phyloP scores from a whole-genome alignment of 2,888 invertebrate genomes.

The Reticulitermes lucifugus region DNA sequence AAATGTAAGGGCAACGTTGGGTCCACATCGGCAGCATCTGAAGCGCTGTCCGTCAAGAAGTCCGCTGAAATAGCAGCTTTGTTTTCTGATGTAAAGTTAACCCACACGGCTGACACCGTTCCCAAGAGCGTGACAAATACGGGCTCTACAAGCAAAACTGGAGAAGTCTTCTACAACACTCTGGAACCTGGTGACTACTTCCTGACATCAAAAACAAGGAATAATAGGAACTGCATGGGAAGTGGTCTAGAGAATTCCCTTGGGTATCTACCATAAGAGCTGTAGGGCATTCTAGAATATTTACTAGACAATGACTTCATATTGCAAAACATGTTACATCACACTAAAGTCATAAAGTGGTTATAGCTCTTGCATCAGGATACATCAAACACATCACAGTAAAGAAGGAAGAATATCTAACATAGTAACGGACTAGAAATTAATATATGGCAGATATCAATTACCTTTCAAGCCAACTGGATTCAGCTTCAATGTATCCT shows the following conservation, averaged over 20 bases:
- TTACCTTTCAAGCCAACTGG: too few species aligned
- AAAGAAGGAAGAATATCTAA: too few species aligned
- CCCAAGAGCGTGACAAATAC: not conserved
- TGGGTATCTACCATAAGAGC: constrained; percentile 53
- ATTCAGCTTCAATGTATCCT: too few species aligned
- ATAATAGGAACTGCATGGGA: constrained; percentile 33
- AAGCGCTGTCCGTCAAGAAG: constrained; percentile 87
- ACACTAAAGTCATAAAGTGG: too few species aligned
- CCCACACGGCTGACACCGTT: constrained; percentile 57
- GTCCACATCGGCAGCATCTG: constrained; percentile 58
- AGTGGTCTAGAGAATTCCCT: constrained; percentile 52
- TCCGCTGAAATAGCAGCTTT: constrained; percentile 90
- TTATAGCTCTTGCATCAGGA: too few species aligned
- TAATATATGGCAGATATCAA: too few species aligned
- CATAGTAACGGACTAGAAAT: too few species aligned
- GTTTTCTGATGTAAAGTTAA: constrained; percentile 74
- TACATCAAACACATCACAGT: too few species aligned
- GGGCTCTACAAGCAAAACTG: constrained; percentile 18
- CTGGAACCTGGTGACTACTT: constrained; percentile 50
- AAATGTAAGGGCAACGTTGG: constrained; percentile 3
- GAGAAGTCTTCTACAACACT: constrained; percentile 52
- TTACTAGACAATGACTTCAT: too few species aligned
- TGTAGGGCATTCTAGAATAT: too few species aligned
- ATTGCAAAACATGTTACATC: too few species aligned
- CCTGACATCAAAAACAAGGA: constrained; percentile 44